Base-by-base conservation (phyloP, 2,113 vertebrate genomes). In the Steatornis caripensis region DNA sequence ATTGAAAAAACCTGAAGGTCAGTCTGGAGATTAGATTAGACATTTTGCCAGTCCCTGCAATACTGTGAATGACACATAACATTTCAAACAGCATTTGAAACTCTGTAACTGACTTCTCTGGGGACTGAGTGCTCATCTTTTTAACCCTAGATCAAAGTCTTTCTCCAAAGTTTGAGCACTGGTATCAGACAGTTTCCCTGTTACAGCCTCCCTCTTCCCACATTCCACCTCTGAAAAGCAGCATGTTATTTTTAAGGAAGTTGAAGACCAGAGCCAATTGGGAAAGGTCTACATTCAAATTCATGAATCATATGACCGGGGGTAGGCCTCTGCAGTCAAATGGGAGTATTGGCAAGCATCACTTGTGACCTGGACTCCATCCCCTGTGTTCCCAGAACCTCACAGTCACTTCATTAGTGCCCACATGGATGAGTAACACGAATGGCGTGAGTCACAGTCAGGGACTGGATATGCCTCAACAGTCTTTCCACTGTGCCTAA, bases 351-450 rank as follows among this genome's bases (percentile, higher is more conserved):
- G 94, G 93, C 94, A 94, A 95, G 84, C 66, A 84, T 37, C 57
- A 30, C 55, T 91, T 89, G 84, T 84, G 95, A 96, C 93, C 96
- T 95, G 95, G 93, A 84, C 87, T 93, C 81, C 3, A 3, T 89
- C 57, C 94, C 74, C 61, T 87, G 39, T 87, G 48, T 96, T 97
- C 93, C 94, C 96, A 97, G 95, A 97, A 96, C 74, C 91, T 93
- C 84, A 54, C 69, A 97, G 95, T 95, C 87, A 94, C 91, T 94
- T 97, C 94, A 91, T 97, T 97, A 95, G 91, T 96, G 93, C 94
- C 95, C 96, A 96, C 94, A 55, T 76, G 84, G 93, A 96, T 97
- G 93, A 96, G 80, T 95, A 97, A 96, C 81, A 57, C 13, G 84
- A 96, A 93, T 39, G 95, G 89, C 77, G 48, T 96, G 96, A 97